These are phyloP conservation scores for Hycleus phaleratus DNA, from an alignment of 1,140 invertebrate species.

Conservation along the genomic window DNA sequence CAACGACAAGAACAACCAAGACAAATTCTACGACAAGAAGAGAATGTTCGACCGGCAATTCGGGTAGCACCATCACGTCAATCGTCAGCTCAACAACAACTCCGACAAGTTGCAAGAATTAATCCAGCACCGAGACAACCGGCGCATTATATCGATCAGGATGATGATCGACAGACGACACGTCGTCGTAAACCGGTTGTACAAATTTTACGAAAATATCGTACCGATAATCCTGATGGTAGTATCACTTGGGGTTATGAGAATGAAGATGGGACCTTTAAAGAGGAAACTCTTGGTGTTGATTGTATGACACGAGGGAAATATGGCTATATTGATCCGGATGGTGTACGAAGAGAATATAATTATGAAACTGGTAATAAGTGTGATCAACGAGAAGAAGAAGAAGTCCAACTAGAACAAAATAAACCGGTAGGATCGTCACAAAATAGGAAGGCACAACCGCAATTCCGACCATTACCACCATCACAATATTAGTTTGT, in stretches of 20 bases:
- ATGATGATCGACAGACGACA: constrained; percentile 19
- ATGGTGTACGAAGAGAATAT: constrained; percentile 47
- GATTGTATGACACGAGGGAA: constrained; percentile 74
- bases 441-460: constrained; percentile 4
- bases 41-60: not conserved
- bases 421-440: constrained; percentile 11
- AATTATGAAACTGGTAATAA: constrained; percentile 36
- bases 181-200: constrained; percentile 59
- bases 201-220: constrained; percentile 64
- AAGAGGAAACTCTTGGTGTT: constrained; percentile 72
- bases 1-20: constrained; percentile 16
- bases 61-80: constrained; percentile 20
- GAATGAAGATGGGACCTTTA: constrained; percentile 71
- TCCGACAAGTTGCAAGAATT: constrained; percentile 15
- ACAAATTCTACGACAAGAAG: constrained; percentile 6
- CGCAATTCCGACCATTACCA: not conserved
- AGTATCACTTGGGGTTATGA: constrained; percentile 81
- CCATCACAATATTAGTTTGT: no score
- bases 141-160: constrained; percentile 20
- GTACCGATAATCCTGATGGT: constrained; percentile 72
- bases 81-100: constrained; percentile 22
- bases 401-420: constrained; percentile 21
- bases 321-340: constrained; percentile 76
- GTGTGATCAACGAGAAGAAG: constrained; percentile 33
- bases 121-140: constrained; percentile 9